A percentile compares a stretch with the other conserved stretches of the same genome.
Conservation (phyloP, 2,113 vertebrate genomes). For the Taurulus bubalis region DNA sequence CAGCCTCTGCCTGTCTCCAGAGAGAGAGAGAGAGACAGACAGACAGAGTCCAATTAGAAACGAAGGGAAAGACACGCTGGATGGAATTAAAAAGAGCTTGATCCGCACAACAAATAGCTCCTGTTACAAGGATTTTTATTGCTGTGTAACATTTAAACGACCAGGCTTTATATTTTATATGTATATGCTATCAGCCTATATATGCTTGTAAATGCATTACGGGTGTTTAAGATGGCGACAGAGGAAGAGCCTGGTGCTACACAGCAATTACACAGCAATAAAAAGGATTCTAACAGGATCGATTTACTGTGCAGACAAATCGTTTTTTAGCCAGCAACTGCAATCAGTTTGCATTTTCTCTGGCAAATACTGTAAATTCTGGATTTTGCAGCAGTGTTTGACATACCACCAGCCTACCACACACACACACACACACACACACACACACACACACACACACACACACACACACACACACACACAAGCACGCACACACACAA, state of each 20-base stretch:
- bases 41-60: background rate
- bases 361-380: conserved; percentile 7
- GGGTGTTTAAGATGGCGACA: background rate
- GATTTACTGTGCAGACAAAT: background rate
- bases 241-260: background rate
- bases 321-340: background rate
- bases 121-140: background rate
- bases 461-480: conserved; percentile 24
- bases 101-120: background rate
- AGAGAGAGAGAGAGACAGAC: background rate
- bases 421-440: conserved; percentile 15
- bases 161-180: background rate
- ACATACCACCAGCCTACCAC: background rate
- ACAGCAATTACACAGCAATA: background rate
- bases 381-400: conserved; percentile 24
- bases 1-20: background rate
- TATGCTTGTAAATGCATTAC: background rate
- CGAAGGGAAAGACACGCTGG: background rate
- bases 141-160: background rate
- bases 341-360: conserved; percentile 23
- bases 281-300: background rate
- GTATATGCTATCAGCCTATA: background rate
- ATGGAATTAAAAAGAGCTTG: background rate
- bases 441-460: conserved; percentile 19
- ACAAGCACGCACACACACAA: background rate